These are phyloP conservation scores for Micrasema minimum DNA, from an alignment of 1,140 invertebrate species.

Conservation along the genomic window DNA sequence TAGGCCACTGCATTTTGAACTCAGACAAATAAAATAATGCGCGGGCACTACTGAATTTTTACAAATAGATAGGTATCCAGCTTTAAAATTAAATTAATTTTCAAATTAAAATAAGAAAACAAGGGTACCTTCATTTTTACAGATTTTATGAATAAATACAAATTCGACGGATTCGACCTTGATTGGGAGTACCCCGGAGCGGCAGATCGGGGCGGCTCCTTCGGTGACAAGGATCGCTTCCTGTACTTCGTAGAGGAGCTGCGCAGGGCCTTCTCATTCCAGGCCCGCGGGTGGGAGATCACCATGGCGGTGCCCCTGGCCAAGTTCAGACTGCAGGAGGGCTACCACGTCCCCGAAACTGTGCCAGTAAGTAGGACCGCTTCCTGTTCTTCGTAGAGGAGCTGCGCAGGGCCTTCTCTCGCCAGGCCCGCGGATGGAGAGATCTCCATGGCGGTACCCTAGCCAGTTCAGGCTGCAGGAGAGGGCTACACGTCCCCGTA, in stretches of 20 bases:
- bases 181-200: conserved; percentile 91
- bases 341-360: conserved; percentile 89
- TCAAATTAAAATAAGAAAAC: no score
- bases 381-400: conserved; percentile 88
- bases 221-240: conserved; percentile 85
- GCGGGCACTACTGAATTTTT: no score
- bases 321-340: conserved; percentile 85
- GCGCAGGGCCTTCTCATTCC: conserved; percentile 78
- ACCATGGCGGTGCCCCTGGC: conserved; percentile 89
- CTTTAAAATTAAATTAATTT: no score
- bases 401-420: conserved; percentile 80
- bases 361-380: conserved; percentile 81
- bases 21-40: no score
- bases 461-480: conserved; percentile 87
- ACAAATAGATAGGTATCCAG: no score
- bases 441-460: conserved; percentile 86
- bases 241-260: conserved; percentile 87
- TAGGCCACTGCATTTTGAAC: no score
- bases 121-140: conserved; percentile 49
- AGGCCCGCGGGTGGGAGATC: conserved; percentile 82
- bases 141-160: conserved; percentile 80
- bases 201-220: conserved; percentile 84
- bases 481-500: no score
- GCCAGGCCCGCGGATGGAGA: conserved; percentile 81
- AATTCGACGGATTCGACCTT: conserved; percentile 85